Evolutionary conservation across 1,140 invertebrate genomes (phyloP), one percentile per base, ranked within the genome.

Genomic region (Cardiocondyla obscurior): DNA sequence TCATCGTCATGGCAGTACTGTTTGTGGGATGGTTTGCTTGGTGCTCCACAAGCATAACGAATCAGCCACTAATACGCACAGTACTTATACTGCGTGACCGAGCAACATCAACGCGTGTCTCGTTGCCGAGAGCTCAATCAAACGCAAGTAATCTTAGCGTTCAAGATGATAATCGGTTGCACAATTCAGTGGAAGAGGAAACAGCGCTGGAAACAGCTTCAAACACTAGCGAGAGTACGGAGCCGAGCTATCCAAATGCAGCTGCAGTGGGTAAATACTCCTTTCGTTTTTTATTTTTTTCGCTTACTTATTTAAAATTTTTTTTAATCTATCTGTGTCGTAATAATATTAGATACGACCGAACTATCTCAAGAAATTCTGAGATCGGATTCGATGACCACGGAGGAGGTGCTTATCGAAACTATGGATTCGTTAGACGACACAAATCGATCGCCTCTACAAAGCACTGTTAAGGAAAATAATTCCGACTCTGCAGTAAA

Each of bases 11-110:
- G 74, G 88, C 96, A 25, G 92, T 96, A 12, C 88, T 96, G 1
- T 81, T 96, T 4, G 92, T 97, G n/a, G 95, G 94, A 19, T 94
- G 95, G 82, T 85, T 97, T n/a, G 96, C 96, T 14, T 97, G 96
- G 96, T 95, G 95, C 92, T 97, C 96, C 0, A 97, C 95, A 44
- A 94, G 92, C 81, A 95, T 95, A 81, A 86, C 90, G 3, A 94
- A 95, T 82, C 93, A 94, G 58, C 94, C 94, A 10, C 82, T 94
- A 16, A 93, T 95, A 86, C 91, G 94, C 58, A 94, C 95, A 42
- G 94, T 95, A 55, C 88, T 95, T 58, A 94, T 95, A 83, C 85
- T 95, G 14, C 94, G 94, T 84, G 91, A 92, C 79, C 85, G 91
- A 39, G 92, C 91, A 39, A 92, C 91, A 36, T 90, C 91, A 5